Evolutionary conservation across 2,888 invertebrate genomes (phyloP), one percentile per base, ranked within the genome.

Genomic region (Oxycera nigricornis): DNA sequence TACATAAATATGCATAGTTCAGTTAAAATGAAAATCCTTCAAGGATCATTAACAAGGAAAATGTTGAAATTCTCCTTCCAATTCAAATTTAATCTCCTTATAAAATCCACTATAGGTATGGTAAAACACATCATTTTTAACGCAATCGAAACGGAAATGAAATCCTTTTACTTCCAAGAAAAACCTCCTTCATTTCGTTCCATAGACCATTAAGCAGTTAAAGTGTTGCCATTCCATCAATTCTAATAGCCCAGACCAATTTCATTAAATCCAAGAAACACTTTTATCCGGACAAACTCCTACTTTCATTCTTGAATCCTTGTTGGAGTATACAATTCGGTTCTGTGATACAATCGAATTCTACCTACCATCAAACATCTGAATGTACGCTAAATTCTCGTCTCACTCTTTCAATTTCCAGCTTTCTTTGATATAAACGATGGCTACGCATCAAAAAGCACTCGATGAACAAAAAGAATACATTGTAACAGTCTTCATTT

Each of bases 171-270:
- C 35, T 70, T 52, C 41, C 41, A 65, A 31, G 20, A 41, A 30
- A 28, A 20, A 55, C 41, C 30, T 52, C 17, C 22, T 70, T 50
- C 50, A 20, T 55, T 70, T 31, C 55, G 20, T 31, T 11, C 52
- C 55, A 72, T 62, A 75, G 73, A 55, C 75, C 75, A 73, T 75
- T 75, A 73, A 75, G 65, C 75, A 52, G 76, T 73, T 76, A 72
- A 73, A 76, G 72, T 72, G 72, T 72, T 52, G 68, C 73, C 76
- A 76, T 76, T 74, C 73, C 74, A 76, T 76, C 76, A 76, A 76
- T 74, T 76, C 76, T 76, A 76, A 76, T 76, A 73, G 74, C 39
- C 70, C 59, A 76, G 76, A 76, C 74, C 76, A 76, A 76, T 76
- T 76, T 76, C 76, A 76, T 76, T 74, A 76, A 76, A 74, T 65